phyloP scores from a whole-genome alignment of 1,140 invertebrate species.

The Orchestia grillus region DNA sequence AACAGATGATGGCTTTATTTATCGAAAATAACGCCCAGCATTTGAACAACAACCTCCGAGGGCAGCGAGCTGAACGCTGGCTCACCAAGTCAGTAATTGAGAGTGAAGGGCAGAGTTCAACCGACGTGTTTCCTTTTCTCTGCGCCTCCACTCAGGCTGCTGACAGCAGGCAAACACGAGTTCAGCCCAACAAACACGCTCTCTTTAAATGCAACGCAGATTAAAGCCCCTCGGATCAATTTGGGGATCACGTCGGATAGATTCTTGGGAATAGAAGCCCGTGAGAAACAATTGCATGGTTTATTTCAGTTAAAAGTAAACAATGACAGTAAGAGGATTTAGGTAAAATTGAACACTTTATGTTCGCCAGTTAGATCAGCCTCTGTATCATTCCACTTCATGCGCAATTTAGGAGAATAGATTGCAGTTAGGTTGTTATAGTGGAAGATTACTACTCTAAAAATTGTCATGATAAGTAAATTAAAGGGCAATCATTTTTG shows the following conservation, averaged over 20 bases:
- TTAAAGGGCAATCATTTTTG: not conserved
- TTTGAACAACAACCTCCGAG: not conserved
- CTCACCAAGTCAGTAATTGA: not conserved
- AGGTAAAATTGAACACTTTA: not conserved
- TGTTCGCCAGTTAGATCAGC: not conserved
- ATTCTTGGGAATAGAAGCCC: not conserved
- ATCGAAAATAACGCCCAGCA: too few relatives aligned
- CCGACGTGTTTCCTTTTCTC: not conserved
- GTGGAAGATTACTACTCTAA: not conserved
- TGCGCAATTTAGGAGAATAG: not conserved
- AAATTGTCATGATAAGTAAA: not conserved
- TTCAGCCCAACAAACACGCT: not conserved
- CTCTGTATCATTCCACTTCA: not conserved
- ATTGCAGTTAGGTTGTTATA: not conserved
- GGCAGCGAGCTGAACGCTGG: too few relatives aligned
- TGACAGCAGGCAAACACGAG: not conserved
- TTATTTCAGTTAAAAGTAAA: not conserved
- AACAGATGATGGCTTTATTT: not conserved
- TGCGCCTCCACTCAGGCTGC: not conserved
- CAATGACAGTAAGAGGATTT: not conserved
- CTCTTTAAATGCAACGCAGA: not conserved
- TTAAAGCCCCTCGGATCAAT: not conserved
- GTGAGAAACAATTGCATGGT: not conserved
- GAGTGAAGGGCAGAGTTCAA: not conserved
- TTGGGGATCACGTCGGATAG: not conserved